Conservation (phyloP, 1,140 invertebrate genomes). For the Drosophila bocqueti region DNA sequence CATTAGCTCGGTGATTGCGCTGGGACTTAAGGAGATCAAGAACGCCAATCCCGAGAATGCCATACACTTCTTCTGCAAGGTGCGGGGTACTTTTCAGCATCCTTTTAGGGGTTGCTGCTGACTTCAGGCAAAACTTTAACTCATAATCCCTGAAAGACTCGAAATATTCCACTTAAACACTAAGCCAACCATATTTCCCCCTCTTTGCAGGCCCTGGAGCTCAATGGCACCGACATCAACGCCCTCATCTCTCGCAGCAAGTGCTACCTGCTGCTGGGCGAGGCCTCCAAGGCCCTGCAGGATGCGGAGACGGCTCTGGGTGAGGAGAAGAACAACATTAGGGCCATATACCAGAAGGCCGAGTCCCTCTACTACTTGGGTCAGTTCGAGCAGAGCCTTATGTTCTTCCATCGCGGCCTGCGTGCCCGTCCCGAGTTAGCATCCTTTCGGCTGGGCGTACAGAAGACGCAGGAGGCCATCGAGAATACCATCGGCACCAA, state of each 20-base stretch:
- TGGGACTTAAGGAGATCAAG: slow-evolving; percentile 91
- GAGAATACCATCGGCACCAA: slow-evolving; percentile 94
- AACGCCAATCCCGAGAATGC: slow-evolving; percentile 90
- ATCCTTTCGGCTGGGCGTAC: slow-evolving; percentile 95
- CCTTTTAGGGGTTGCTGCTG: neutral
- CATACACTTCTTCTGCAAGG: slow-evolving; percentile 92
- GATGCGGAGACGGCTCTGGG: slow-evolving; percentile 93
- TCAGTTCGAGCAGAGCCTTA: slow-evolving; percentile 96
- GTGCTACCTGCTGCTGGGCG: slow-evolving; percentile 95
- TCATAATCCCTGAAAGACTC: neutral
- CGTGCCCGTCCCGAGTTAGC: slow-evolving; percentile 93
- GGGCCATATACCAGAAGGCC: slow-evolving; percentile 96
- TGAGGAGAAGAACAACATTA: slow-evolving; percentile 91
- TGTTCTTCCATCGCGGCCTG: slow-evolving; percentile 95
- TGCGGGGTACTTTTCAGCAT: slow-evolving; percentile 61
- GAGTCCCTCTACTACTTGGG: slow-evolving; percentile 96
- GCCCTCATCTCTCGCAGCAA: slow-evolving; percentile 95
- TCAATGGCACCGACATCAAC: slow-evolving; percentile 93
- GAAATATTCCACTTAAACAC: neutral
- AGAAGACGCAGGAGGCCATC: slow-evolving; percentile 97
- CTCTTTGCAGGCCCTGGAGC: slow-evolving; percentile 91
- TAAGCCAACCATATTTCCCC: neutral
- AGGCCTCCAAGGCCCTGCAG: slow-evolving; percentile 92
- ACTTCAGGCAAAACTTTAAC: neutral
- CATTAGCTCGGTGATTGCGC: slow-evolving; percentile 89